phyloP scores from a whole-genome alignment of 1,140 invertebrate genomes.

The Eurosta solidaginis region DNA sequence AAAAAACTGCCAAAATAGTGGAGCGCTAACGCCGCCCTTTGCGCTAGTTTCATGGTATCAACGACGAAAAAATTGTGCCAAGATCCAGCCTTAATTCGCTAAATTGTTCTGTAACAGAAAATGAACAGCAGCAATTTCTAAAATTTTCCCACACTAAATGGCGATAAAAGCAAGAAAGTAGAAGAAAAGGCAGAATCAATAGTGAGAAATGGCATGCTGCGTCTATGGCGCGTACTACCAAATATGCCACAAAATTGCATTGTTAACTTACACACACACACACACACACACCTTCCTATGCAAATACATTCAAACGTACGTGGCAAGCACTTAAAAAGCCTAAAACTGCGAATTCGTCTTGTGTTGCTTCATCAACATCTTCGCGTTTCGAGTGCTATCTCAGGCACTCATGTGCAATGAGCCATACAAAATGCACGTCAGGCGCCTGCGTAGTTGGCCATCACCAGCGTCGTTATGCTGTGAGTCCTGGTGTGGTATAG shows the following conservation, averaged over 20 bases:
- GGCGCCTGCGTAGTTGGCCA: not conserved
- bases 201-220: not conserved
- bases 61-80: too few species aligned
- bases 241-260: not conserved
- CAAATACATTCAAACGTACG: not conserved
- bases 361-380: not conserved
- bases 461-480: not conserved
- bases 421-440: slow-evolving; percentile 11
- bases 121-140: not conserved
- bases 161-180: not conserved
- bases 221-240: not conserved
- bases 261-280: not conserved
- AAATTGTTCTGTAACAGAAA: not conserved
- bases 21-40: too few species aligned
- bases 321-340: not conserved
- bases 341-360: not conserved
- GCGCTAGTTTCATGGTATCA: too few species aligned
- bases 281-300: not conserved
- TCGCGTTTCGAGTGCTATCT: slow-evolving; percentile 1
- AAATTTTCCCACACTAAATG: not conserved
- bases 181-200: not conserved
- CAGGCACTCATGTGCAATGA: slow-evolving; percentile 26
- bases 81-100: too few species aligned
- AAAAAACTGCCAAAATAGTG: too few species aligned
- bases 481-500: not conserved